Percentiles rank a stretch among this genome's conserved stretches.
Conservation (phyloP, 2,797 vertebrate genomes). For the Anomalospiza imberbis region DNA sequence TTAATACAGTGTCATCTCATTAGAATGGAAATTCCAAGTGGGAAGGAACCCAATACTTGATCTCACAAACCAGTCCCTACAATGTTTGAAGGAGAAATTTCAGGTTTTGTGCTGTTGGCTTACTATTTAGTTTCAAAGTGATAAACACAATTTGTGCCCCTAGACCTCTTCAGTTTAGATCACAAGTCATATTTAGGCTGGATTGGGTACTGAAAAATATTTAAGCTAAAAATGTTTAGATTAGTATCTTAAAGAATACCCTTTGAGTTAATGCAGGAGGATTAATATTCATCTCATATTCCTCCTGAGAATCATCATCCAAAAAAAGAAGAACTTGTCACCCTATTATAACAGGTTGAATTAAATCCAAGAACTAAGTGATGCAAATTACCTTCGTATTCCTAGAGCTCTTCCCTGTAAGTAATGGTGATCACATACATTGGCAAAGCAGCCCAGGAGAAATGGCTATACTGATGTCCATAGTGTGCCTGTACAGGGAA, state of each 20-base stretch:
- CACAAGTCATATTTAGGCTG: not conserved
- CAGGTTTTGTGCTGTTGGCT: not conserved
- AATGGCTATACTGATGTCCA: not conserved
- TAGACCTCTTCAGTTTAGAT: not conserved
- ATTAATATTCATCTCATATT: not conserved
- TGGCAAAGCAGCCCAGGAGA: not conserved
- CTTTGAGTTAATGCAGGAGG: not conserved
- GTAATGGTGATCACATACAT: not conserved
- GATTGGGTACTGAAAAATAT: not conserved
- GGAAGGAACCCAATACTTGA: not conserved
- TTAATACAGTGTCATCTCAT: not conserved
- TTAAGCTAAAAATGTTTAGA: not conserved
- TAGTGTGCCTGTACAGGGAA: not conserved
- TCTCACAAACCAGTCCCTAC: not conserved
- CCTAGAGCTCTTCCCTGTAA: not conserved
- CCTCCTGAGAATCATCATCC: not conserved
- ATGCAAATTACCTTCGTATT: constrained; percentile 10
- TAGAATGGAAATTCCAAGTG: not conserved
- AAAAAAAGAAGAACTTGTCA: not conserved
- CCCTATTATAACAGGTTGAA: constrained; percentile 11
- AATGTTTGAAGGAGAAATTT: not conserved
- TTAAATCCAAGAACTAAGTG: constrained; percentile 25
- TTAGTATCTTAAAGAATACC: not conserved
- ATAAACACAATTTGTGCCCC: not conserved
- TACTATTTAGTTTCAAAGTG: not conserved